phyloP scores from a whole-genome alignment of 2,888 invertebrate genomes.

The Lamproptera curius region DNA sequence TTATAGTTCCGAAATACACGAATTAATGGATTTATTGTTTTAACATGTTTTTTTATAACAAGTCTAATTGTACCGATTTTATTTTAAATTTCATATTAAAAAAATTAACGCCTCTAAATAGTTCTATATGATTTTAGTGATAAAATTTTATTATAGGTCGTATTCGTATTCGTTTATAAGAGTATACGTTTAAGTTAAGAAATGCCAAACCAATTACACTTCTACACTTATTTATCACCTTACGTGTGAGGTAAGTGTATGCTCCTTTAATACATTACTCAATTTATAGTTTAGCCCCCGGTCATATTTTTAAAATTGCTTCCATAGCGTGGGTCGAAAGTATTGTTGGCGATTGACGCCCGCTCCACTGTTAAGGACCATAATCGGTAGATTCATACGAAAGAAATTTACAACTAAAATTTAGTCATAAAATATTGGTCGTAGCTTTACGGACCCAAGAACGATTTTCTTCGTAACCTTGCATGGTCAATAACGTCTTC shows the following conservation, averaged over 20 bases:
- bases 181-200: background rate
- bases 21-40: too few species aligned
- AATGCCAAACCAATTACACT: background rate
- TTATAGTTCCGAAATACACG: too few species aligned
- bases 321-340: conserved; percentile 12
- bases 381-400: conserved; percentile 12
- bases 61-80: too few species aligned
- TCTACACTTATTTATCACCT: conserved; percentile 8
- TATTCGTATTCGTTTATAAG: too few species aligned
- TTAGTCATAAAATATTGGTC: conserved; percentile 16
- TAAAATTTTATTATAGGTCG: too few species aligned
- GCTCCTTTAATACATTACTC: background rate
- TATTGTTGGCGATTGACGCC: conserved; percentile 19
- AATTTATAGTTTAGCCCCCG: conserved; percentile 16
- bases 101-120: too few species aligned
- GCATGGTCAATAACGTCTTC: conserved; percentile 5
- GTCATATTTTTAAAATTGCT: conserved; percentile 18
- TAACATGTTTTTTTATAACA: too few species aligned
- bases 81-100: too few species aligned
- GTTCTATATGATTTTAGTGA: too few species aligned
- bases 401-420: conserved; percentile 18
- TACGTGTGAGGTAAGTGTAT: conserved; percentile 2
- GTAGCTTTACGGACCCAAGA: conserved; percentile 1
- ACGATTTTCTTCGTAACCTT: conserved; percentile 6
- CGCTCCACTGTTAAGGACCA: conserved; percentile 12